These are phyloP conservation scores for Erythrocercus mccallii DNA, from an alignment of 2,113 vertebrate species.

Conservation along the genomic window DNA sequence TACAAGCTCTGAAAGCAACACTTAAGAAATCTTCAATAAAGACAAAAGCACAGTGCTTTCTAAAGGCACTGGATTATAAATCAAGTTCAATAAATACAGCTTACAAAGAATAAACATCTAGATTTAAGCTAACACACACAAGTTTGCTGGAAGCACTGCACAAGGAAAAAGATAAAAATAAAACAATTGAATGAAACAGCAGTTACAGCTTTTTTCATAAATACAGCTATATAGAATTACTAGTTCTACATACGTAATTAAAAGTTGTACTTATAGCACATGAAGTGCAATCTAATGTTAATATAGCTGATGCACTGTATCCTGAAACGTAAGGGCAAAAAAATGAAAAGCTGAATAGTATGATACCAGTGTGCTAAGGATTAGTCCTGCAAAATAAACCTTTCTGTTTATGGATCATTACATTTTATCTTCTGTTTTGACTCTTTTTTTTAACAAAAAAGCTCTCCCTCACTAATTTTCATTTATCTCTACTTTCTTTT, in stretches of 20 bases:
- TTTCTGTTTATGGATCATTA: not conserved
- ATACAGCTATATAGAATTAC: not conserved
- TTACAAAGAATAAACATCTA: not conserved
- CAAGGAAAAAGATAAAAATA: not conserved
- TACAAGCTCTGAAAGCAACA: not conserved
- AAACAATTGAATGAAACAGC: not conserved
- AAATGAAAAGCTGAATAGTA: not conserved
- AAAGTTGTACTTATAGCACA: not conserved
- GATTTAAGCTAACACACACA: not conserved
- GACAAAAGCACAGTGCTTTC: not conserved
- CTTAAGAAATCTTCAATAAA: not conserved
- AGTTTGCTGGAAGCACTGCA: not conserved
- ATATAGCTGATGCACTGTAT: not conserved
- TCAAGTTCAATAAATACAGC: not conserved
- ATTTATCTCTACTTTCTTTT: not conserved
- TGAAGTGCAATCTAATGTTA: not conserved
- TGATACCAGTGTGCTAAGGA: not conserved
- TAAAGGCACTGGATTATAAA: not conserved
- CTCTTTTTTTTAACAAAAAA: not conserved
- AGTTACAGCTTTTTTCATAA: not conserved
- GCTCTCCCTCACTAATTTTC: not conserved
- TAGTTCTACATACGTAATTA: not conserved
- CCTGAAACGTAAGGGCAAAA: not conserved
- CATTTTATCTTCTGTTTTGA: not conserved
- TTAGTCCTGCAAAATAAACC: not conserved